Conservation (phyloP, 2,888 invertebrate genomes). For the Polylopha cassiicola region DNA sequence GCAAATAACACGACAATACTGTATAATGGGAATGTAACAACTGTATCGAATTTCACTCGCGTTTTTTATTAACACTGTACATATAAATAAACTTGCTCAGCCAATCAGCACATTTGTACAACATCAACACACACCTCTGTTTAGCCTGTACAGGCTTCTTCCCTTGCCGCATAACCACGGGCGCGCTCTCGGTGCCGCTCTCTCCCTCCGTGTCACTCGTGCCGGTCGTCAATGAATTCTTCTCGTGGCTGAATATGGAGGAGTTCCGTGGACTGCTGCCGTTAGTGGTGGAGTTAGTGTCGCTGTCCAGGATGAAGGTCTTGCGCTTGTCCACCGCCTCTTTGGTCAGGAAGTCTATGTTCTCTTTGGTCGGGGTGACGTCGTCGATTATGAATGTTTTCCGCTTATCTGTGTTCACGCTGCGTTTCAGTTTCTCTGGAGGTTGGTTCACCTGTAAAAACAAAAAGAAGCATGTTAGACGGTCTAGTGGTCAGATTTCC, state of each 20-base stretch:
- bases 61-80: no score
- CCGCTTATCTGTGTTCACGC: constrained; percentile 51
- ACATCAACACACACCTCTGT: constrained; percentile 49
- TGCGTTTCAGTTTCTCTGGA: constrained; percentile 47
- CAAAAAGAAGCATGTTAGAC: no score
- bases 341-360: constrained; percentile 49
- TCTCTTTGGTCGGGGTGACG: constrained; percentile 62
- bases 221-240: constrained; percentile 49
- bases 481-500: no score
- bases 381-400: constrained; percentile 64
- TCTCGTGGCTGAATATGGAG: constrained; percentile 67
- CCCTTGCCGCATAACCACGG: constrained; percentile 54
- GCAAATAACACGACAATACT: no score
- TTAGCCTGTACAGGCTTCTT: constrained; percentile 47
- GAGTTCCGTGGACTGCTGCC: constrained; percentile 70
- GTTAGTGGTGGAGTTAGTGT: constrained; percentile 69
- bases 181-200: constrained; percentile 65
- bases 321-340: constrained; percentile 57
- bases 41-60: no score
- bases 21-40: no score
- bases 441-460: constrained; percentile 52
- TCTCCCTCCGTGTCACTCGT: constrained; percentile 67
- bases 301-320: constrained; percentile 69
- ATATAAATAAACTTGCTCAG: no score
- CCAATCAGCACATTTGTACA: background rate